A percentile compares a stretch with the other conserved stretches of the same genome.
Conservation (phyloP, 2,888 invertebrate species). For the Cinara cedri region DNA sequence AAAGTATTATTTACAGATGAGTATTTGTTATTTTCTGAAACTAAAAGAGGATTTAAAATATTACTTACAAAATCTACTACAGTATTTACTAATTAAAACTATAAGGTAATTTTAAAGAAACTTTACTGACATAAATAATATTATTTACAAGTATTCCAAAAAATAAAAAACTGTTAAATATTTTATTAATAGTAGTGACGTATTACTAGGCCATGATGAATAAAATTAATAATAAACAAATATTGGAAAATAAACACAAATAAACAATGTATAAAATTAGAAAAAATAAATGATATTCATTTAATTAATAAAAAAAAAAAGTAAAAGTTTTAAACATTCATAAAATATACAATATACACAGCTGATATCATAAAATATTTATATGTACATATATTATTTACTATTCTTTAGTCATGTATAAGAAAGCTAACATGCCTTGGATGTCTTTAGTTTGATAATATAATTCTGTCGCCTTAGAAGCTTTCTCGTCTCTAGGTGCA, state of each 20-base stretch:
- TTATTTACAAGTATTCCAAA: background rate
- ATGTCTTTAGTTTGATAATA: slow-evolving; percentile 31
- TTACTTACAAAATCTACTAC: slow-evolving; percentile 46
- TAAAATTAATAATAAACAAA: background rate
- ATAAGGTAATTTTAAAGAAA: slow-evolving; percentile 22
- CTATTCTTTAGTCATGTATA: background rate
- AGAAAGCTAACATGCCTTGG: slow-evolving; percentile 42
- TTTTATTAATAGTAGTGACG: slow-evolving; percentile 20
- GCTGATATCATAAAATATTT: too few relatives aligned
- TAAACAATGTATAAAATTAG: too few relatives aligned
- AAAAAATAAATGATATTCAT: too few relatives aligned
- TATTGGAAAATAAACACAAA: background rate
- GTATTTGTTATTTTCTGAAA: background rate
- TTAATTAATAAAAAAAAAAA: too few relatives aligned
- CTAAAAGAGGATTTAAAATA: too few relatives aligned
- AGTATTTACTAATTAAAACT: background rate
- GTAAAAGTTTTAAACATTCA: too few relatives aligned
- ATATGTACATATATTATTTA: too few relatives aligned
- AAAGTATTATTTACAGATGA: too few relatives aligned
- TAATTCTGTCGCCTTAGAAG: background rate
- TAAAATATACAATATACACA: too few relatives aligned
- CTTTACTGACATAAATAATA: background rate
- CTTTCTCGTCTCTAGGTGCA: background rate
- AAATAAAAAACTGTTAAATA: background rate
- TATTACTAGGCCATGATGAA: too few relatives aligned